Percentiles rank a stretch among this genome's conserved stretches.
Conservation (phyloP, 2,113 vertebrate species). For the Gopherus evgoodei region DNA sequence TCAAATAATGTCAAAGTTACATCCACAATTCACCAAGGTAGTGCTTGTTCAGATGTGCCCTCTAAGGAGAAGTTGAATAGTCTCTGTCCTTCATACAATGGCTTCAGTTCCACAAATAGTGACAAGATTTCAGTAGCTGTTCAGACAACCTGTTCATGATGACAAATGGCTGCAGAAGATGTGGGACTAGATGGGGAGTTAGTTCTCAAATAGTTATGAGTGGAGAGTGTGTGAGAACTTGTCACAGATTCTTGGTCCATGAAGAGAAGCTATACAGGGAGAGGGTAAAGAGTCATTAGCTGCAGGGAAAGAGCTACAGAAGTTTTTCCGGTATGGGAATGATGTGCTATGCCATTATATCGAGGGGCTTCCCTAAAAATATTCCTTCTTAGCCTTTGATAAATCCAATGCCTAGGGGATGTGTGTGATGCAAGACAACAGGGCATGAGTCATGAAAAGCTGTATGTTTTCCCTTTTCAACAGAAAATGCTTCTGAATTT, state of each 20-base stretch:
- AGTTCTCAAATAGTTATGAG: not conserved
- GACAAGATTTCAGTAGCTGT: not conserved
- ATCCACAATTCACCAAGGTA: not conserved
- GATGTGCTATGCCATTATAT: too few species aligned
- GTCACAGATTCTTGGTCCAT: not conserved
- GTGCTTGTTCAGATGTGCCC: constrained; percentile 13
- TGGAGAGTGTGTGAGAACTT: not conserved
- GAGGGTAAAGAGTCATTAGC: not conserved
- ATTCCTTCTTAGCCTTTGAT: not conserved
- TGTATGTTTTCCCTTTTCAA: not conserved
- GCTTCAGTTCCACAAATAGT: not conserved
- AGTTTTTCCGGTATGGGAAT: too few species aligned
- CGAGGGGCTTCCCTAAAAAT: too few species aligned
- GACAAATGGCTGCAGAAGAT: not conserved
- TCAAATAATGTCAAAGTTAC: not conserved
- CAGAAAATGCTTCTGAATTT: not conserved
- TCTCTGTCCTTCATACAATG: constrained; percentile 25
- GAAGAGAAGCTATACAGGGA: not conserved
- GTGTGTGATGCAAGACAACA: not conserved
- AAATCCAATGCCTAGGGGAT: not conserved
- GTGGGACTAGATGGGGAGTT: not conserved
- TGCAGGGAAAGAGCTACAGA: not conserved
- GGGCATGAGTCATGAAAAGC: not conserved
- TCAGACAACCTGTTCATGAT: not conserved
- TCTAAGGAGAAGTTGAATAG: not conserved